Percentiles rank a stretch among this genome's conserved stretches.
phyloP scores from a whole-genome alignment of 2,797 vertebrate species.

The Notamacropus eugenii region DNA sequence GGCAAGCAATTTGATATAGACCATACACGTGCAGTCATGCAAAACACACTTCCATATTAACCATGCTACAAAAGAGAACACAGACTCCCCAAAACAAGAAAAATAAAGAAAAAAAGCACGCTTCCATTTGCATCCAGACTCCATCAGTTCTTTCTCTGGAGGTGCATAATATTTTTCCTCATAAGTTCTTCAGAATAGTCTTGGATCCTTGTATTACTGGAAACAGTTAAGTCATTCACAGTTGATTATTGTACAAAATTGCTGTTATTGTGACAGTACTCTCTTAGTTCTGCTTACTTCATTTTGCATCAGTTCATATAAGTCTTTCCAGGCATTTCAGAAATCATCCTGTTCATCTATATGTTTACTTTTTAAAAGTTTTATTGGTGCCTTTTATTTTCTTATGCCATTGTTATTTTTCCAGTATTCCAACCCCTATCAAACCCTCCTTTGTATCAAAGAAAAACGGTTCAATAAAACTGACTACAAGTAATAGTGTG shows the following conservation, averaged over 20 bases:
- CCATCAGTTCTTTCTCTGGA: not conserved
- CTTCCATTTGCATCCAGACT: not conserved
- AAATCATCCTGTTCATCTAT: not conserved
- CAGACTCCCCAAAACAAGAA: not conserved
- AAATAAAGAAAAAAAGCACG: not conserved
- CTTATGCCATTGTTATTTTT: not conserved
- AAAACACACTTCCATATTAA: not conserved
- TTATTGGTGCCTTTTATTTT: not conserved
- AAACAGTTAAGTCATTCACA: not conserved
- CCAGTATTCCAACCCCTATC: not conserved
- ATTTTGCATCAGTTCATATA: not conserved
- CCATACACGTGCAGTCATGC: not conserved
- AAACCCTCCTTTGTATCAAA: not conserved
- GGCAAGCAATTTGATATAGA: not conserved
- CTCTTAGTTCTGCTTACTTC: not conserved
- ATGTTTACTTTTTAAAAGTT: not conserved
- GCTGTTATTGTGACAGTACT: not conserved
- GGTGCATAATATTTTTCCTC: not conserved
- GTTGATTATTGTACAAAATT: not conserved
- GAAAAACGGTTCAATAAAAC: not conserved
- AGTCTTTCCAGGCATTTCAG: not conserved
- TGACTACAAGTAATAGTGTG: too few species aligned
- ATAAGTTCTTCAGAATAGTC: not conserved
- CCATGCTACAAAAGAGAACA: not conserved
- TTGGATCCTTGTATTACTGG: not conserved